Evolutionary conservation across 2,888 invertebrate species (phyloP).

Genomic region (Didymodactylos carnosus): DNA sequence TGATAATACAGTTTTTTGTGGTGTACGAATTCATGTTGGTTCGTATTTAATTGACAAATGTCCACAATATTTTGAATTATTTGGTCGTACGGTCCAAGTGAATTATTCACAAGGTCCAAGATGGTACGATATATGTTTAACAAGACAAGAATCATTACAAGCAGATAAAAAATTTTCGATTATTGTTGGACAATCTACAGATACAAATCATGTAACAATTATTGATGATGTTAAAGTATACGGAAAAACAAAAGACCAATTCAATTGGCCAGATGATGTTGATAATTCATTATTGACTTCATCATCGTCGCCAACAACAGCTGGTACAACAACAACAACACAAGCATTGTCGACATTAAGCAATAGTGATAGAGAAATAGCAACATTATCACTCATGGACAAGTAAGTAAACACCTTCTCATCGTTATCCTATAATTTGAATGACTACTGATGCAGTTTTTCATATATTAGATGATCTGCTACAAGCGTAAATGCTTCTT

Average conservation of each 20-base stretch:
- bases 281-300: not conserved
- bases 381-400: not conserved
- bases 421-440: not conserved
- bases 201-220: constrained; percentile 62
- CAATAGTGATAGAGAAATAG: constrained; percentile 1
- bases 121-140: constrained; percentile 86
- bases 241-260: constrained; percentile 77
- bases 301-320: constrained; percentile 49
- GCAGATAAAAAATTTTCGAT: constrained; percentile 65
- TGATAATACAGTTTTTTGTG: constrained; percentile 57
- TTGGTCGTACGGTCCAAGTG: constrained; percentile 26
- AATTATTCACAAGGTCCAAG: constrained; percentile 37
- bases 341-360: not conserved
- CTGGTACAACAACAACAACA: constrained; percentile 18
- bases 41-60: constrained; percentile 57
- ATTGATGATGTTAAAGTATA: constrained; percentile 82
- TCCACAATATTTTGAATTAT: constrained; percentile 42
- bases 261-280: constrained; percentile 81
- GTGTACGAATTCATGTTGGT: constrained; percentile 64
- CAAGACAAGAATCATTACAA: constrained; percentile 71
- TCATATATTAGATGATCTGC: too few species aligned
- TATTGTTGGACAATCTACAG: constrained; percentile 32
- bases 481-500: too few species aligned
- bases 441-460: too few species aligned
- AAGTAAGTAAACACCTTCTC: not conserved